Percentiles rank a stretch among this genome's conserved stretches.
These are phyloP conservation scores for Microplitis mediator DNA, from an alignment of 1,140 invertebrate genomes.

Conservation along the genomic window DNA sequence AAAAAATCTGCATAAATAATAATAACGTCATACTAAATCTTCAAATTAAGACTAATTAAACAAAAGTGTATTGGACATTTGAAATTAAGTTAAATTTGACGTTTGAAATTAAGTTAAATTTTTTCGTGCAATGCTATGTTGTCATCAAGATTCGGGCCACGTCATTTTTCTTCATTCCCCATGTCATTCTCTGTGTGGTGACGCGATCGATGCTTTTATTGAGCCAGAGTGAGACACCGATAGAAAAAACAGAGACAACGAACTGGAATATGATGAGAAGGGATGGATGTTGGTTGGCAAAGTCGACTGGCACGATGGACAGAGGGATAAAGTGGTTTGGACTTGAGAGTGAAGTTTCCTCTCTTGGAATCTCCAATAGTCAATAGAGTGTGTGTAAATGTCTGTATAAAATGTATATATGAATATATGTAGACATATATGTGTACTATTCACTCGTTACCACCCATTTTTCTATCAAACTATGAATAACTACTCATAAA, in stretches of 20 bases:
- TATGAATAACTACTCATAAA: slow-evolving; percentile 1
- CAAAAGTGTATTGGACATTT: background rate
- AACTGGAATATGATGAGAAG: background rate
- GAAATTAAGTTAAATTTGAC: background rate
- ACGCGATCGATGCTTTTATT: slow-evolving; percentile 32
- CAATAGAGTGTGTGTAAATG: background rate
- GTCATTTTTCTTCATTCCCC: slow-evolving; percentile 24
- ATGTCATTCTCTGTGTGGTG: slow-evolving; percentile 2
- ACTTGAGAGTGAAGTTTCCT: slow-evolving; percentile 18
- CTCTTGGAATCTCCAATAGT: background rate
- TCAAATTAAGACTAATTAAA: too few relatives aligned
- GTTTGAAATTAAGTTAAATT: background rate
- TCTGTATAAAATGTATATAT: background rate
- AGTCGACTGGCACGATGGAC: slow-evolving; percentile 30
- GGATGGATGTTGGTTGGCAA: slow-evolving; percentile 7
- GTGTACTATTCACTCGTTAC: background rate
- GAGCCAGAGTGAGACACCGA: background rate
- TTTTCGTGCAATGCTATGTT: background rate
- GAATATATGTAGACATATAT: too few relatives aligned
- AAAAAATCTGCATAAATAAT: too few relatives aligned
- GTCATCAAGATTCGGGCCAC: slow-evolving; percentile 5
- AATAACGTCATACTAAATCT: too few relatives aligned
- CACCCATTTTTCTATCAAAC: background rate
- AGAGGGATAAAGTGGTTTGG: slow-evolving; percentile 29
- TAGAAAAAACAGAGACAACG: background rate